phyloP scores from a whole-genome alignment of 2,113 vertebrate species.

The Spilogale gracilis region DNA sequence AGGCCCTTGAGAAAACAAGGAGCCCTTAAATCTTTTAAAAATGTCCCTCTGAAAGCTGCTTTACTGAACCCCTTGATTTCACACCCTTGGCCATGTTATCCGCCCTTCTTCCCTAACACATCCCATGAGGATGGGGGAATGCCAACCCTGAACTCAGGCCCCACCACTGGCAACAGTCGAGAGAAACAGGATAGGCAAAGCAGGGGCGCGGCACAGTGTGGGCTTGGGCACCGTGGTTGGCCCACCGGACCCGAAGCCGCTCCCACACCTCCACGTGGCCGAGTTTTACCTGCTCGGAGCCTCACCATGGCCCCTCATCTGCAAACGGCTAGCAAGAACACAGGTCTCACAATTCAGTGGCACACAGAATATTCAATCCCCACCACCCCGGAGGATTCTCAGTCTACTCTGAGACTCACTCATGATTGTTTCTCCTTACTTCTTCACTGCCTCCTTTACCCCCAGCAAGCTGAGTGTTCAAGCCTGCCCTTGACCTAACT shows the following conservation, averaged over 20 bases:
- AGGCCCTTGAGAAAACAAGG: not conserved
- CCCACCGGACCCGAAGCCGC: not conserved
- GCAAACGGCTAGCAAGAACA: not conserved
- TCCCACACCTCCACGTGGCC: fast-evolving
- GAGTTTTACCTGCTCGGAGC: not conserved
- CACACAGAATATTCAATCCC: not conserved
- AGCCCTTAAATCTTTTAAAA: not conserved
- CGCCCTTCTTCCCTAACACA: not conserved
- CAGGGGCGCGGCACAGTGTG: fast-evolving
- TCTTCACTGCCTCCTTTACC: not conserved
- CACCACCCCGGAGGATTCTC: not conserved
- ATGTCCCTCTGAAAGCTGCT: not conserved
- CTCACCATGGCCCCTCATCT: not conserved
- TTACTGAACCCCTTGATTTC: not conserved
- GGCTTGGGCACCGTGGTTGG: fast-evolving
- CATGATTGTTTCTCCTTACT: not conserved
- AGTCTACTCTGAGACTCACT: not conserved
- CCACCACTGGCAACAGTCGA: not conserved
- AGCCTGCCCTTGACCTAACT: not conserved
- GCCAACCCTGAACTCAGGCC: not conserved
- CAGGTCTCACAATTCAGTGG: not conserved
- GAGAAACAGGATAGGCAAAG: not conserved
- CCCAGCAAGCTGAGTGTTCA: not conserved
- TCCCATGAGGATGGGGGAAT: fast-evolving
- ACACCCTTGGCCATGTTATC: not conserved